Conservation (phyloP, 2,113 vertebrate species). For the Perca schrenkii region DNA sequence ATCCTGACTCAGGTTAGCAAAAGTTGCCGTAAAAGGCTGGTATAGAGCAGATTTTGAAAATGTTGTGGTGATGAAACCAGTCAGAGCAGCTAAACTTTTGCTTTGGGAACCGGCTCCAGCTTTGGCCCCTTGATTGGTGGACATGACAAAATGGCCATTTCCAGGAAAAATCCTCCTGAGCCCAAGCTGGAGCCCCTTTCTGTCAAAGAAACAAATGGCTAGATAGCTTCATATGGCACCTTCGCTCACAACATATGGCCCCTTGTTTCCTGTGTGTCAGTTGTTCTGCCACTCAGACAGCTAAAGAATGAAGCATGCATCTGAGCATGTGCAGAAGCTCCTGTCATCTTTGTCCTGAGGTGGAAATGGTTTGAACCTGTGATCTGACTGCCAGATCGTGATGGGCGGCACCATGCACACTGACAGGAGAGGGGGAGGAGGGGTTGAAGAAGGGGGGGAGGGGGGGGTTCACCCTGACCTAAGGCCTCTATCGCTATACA, state of each 20-base stretch:
- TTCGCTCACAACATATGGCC: slow-evolving; percentile 72
- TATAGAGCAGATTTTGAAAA: neutral
- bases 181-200: slow-evolving; percentile 9
- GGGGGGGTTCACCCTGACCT: slow-evolving; percentile 32
- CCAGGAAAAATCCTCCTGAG: slow-evolving; percentile 4
- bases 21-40: neutral
- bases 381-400: slow-evolving; percentile 21
- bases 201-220: slow-evolving; percentile 65
- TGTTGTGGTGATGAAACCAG: neutral
- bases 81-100: neutral
- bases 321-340: slow-evolving; percentile 50
- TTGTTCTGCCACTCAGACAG: slow-evolving; percentile 43
- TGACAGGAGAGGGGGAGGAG: slow-evolving; percentile 6
- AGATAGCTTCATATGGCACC: slow-evolving; percentile 65
- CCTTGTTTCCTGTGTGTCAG: slow-evolving; percentile 53
- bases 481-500: slow-evolving; percentile 51
- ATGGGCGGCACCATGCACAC: slow-evolving; percentile 12
- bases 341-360: slow-evolving; percentile 29
- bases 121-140: neutral
- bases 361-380: slow-evolving; percentile 36
- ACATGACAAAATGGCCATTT: neutral
- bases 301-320: slow-evolving; percentile 16
- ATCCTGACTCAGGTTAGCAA: neutral
- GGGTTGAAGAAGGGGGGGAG: neutral
- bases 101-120: neutral